Evolutionary conservation across 2,797 vertebrate species (phyloP), one percentile per base, ranked within the genome.

Genomic region (Atherinosoma microstoma): DNA sequence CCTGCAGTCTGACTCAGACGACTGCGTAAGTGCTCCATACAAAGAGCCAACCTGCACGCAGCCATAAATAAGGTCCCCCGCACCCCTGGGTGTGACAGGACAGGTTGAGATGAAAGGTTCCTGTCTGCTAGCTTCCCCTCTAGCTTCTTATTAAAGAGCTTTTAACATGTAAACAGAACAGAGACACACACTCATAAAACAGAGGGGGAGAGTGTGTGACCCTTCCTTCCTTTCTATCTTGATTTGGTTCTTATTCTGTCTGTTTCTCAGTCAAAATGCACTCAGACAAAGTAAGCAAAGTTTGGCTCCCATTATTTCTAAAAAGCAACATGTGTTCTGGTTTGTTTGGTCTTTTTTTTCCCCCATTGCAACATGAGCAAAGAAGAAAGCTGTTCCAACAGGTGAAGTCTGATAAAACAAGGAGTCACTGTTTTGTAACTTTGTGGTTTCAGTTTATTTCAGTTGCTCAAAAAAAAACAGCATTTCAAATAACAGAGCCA

Each of bases 91-190:
- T 90, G 88, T 89, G 87, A 79, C 87, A 82, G 76, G 80, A 76
- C 83, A 87, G 91, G 90, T 88, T 86, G 71, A 94, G 93, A 94
- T 94, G 93, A 93, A 95, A 95, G 88, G 54, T 89, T 92, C 87
- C 79, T 85, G 83, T 85, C 84, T 84, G 84, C 82, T 53, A 70
- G 83, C 70, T 70, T 90, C 76, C 81, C 90, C 82, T 68, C 75
- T 85, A 88, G 86, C 87, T 76, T 91, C 89, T 94, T 93, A 93
- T 91, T 95, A 93, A 89, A 84, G 92, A 84, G 89, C 93, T 93
- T 91, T 92, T 94, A 89, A 92, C 88, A 87, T 84, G 74, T 91
- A 94, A 94, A 94, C 92, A 93, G 77, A 87, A 62, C 82, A 63
- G 80, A 93, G 90, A 91, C 90, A 90, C 86, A 84, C 91, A 87